Evolutionary conservation across 2,888 invertebrate species (phyloP).

Genomic region (Andrena haemorrhoa): DNA sequence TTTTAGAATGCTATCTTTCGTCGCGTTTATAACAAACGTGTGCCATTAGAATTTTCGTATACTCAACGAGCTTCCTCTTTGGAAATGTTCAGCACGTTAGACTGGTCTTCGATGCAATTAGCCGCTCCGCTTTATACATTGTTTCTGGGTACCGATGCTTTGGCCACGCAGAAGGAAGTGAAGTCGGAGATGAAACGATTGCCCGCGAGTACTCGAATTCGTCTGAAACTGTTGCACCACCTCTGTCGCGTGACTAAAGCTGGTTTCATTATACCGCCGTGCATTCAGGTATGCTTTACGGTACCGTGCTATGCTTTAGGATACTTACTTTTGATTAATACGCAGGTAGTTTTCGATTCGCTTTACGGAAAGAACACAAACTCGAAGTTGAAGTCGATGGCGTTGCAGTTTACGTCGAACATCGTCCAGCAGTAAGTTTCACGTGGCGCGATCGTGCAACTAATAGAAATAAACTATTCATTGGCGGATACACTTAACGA

Average conservation of each 20-base stretch:
- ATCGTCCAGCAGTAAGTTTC: constrained; percentile 91
- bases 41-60: constrained; percentile 11
- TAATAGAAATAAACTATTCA: background rate
- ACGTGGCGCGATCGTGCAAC: background rate
- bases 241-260: constrained; percentile 90
- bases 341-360: constrained; percentile 93
- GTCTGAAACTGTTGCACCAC: constrained; percentile 94
- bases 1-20: background rate
- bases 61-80: constrained; percentile 10
- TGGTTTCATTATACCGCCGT: constrained; percentile 91
- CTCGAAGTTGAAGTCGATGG: constrained; percentile 91
- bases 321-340: constrained; percentile 55
- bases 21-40: background rate
- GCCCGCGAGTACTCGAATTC: constrained; percentile 93
- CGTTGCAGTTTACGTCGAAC: constrained; percentile 93
- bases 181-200: constrained; percentile 90
- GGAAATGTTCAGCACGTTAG: constrained; percentile 87
- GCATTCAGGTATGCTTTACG: constrained; percentile 89
- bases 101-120: constrained; percentile 90
- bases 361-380: constrained; percentile 94
- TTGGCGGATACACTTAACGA: background rate
- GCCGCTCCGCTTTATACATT: constrained; percentile 92
- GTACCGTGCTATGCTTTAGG: background rate
- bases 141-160: constrained; percentile 90
- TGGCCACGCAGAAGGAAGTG: constrained; percentile 85